Conservation (phyloP, 1,140 invertebrate genomes). For the Temnothorax longispinosus region DNA sequence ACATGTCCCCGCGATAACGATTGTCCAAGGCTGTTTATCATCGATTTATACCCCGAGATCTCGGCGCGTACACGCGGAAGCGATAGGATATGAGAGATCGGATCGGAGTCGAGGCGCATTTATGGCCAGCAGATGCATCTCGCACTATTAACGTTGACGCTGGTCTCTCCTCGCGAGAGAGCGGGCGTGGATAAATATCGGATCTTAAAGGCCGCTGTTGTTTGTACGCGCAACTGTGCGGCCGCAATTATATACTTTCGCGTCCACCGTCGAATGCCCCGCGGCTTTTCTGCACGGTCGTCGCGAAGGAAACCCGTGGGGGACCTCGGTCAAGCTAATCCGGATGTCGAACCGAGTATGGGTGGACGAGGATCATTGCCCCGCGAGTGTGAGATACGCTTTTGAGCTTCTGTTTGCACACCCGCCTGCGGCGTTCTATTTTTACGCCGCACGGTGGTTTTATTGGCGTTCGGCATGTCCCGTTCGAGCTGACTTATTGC, state of each 20-base stretch:
- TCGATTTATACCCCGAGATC: background rate
- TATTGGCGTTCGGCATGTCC: slow-evolving; percentile 7
- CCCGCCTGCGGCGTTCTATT: slow-evolving; percentile 69
- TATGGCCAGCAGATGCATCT: slow-evolving; percentile 41
- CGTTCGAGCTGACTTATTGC: background rate
- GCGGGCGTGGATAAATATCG: background rate
- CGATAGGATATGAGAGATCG: background rate
- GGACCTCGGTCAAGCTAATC: background rate
- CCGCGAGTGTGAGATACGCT: slow-evolving; percentile 29
- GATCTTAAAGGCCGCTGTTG: slow-evolving; percentile 18
- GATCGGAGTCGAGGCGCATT: slow-evolving; percentile 20
- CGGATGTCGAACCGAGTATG: slow-evolving; percentile 47
- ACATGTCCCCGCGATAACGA: slow-evolving; percentile 18
- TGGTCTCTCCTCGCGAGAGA: background rate
- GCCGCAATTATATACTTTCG: background rate
- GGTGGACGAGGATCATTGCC: slow-evolving; percentile 61
- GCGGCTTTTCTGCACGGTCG: background rate
- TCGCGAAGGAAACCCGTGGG: too few species aligned
- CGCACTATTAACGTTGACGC: slow-evolving; percentile 12
- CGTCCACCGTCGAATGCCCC: background rate
- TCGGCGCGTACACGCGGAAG: slow-evolving; percentile 29
- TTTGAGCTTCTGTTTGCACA: slow-evolving; percentile 64
- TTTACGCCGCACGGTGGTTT: slow-evolving; percentile 66
- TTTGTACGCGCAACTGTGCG: slow-evolving; percentile 17
- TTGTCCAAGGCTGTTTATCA: slow-evolving; percentile 38